Evolutionary conservation across 2,797 vertebrate genomes (phyloP).

Genomic region (Bucorvus abyssinicus): DNA sequence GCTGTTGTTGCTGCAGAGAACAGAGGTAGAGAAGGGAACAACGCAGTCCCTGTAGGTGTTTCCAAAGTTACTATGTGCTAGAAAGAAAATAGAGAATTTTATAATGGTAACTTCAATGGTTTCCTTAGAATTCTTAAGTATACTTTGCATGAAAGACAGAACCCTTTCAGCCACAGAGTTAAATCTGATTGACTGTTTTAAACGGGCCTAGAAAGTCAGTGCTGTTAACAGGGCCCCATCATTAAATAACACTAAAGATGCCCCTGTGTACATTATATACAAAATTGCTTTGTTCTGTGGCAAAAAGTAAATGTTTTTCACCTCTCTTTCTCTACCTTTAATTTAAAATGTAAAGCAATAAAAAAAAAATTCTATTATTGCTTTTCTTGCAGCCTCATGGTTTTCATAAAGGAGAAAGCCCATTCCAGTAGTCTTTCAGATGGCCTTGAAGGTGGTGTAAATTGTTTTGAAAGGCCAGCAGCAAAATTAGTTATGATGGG

Average conservation of each 20-base stretch:
- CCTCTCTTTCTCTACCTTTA: background rate
- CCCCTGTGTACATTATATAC: background rate
- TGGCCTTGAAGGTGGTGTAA: background rate
- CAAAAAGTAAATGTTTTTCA: background rate
- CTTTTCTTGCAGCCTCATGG: background rate
- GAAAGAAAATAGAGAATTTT: background rate
- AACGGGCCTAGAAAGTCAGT: background rate
- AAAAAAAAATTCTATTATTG: background rate
- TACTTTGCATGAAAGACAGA: background rate
- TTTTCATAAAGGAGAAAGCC: background rate
- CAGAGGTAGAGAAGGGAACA: background rate
- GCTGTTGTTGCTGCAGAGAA: background rate
- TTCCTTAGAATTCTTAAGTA: background rate
- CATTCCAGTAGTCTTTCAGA: background rate
- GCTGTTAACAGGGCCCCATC: background rate
- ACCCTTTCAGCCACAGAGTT: background rate
- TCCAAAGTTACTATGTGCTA: background rate
- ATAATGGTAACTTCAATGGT: background rate
- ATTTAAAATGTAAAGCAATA: background rate
- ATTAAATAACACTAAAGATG: background rate
- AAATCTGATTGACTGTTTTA: background rate
- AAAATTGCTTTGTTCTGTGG: background rate
- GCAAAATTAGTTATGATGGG: background rate
- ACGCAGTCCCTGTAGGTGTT: background rate
- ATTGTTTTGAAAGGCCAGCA: background rate